Percentiles rank a stretch among this genome's conserved stretches.
phyloP scores from a whole-genome alignment of 2,888 invertebrate species.

The Kryphioiulus occultus region DNA sequence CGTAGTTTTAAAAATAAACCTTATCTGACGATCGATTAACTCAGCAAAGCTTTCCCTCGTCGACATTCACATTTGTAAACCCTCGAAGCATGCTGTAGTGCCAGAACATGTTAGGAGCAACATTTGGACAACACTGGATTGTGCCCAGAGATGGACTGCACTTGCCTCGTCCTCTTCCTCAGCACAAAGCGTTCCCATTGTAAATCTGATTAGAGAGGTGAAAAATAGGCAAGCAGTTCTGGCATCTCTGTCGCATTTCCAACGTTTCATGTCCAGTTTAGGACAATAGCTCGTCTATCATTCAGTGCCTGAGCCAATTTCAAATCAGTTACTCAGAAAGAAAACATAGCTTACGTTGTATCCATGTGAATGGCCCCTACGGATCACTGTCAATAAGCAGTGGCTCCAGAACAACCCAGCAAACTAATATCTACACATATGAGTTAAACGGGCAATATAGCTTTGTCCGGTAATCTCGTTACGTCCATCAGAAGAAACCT shows the following conservation, averaged over 20 bases:
- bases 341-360: conserved; percentile 30
- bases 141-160: neutral
- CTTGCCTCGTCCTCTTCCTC: neutral
- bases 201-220: conserved; percentile 7
- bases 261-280: conserved; percentile 1
- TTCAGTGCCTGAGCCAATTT: conserved; percentile 35
- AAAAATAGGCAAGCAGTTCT: neutral
- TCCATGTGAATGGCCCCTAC: conserved; percentile 1
- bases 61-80: neutral
- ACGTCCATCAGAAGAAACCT: conserved; percentile 41
- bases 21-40: no score
- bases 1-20: no score
- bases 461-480: conserved; percentile 46
- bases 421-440: conserved; percentile 25
- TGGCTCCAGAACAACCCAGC: conserved; percentile 19
- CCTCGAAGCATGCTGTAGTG: neutral
- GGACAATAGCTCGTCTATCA: conserved; percentile 16
- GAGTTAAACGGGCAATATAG: conserved; percentile 26
- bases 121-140: neutral
- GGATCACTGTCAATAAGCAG: conserved; percentile 35
- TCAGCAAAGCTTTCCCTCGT: neutral
- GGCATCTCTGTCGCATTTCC: neutral
- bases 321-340: conserved; percentile 31
- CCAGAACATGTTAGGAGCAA: neutral
- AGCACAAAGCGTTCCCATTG: neutral